A percentile compares a stretch with the other conserved stretches of the same genome.
phyloP scores from a whole-genome alignment of 2,113 vertebrate genomes.

The Rhombomys opimus region DNA sequence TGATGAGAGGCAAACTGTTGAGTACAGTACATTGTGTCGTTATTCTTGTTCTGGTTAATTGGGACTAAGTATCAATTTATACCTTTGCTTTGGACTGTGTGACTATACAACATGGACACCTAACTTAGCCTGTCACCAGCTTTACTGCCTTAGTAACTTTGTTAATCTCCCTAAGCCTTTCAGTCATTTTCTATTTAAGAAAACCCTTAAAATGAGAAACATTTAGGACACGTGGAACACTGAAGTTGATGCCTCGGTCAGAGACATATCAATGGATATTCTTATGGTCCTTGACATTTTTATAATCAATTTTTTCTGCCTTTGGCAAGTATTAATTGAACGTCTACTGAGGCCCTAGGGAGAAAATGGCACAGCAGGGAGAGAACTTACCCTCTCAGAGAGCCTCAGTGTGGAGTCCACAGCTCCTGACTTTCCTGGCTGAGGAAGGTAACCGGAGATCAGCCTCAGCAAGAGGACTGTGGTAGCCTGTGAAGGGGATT shows the following conservation, averaged over 20 bases:
- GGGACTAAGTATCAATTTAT: background rate
- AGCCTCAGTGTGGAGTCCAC: background rate
- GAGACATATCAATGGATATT: constrained; percentile 25
- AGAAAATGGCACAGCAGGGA: background rate
- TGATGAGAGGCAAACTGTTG: background rate
- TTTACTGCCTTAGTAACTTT: background rate
- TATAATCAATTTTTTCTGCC: constrained; percentile 33
- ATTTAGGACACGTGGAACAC: background rate
- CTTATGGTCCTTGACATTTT: background rate
- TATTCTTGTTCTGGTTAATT: background rate
- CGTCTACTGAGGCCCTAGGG: background rate
- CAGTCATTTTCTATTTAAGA: constrained; percentile 37
- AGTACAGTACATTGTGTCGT: background rate
- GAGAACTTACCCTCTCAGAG: background rate
- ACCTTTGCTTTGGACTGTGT: background rate
- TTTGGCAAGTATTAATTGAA: constrained; percentile 44
- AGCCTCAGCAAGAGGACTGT: background rate
- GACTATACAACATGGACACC: background rate
- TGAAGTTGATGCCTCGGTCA: background rate
- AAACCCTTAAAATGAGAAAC: background rate
- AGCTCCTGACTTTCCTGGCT: background rate
- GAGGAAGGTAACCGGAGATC: background rate
- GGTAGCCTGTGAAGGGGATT: background rate
- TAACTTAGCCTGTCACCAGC: background rate
- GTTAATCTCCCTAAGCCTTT: background rate